Evolutionary conservation across 2,113 vertebrate species (phyloP).

Genomic region (Anhinga rufa): DNA sequence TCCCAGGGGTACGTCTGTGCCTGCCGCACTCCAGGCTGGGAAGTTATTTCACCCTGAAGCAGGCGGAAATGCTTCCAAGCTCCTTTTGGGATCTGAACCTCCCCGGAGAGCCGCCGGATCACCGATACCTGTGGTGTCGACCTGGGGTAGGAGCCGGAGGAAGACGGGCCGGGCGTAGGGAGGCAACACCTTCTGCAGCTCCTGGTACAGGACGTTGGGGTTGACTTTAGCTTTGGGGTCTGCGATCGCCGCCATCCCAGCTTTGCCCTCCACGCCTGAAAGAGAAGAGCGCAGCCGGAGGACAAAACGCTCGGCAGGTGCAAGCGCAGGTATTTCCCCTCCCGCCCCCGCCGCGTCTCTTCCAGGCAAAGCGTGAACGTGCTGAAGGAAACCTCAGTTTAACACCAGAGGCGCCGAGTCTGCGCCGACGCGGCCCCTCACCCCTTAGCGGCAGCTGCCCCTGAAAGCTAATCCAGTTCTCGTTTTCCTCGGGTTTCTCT

Average conservation of each 20-base stretch:
- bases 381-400: not conserved
- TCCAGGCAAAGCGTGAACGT: not conserved
- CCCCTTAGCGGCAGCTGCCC: not conserved
- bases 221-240: slow-evolving; percentile 70
- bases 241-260: slow-evolving; percentile 86
- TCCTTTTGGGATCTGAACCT: not conserved
- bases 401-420: not conserved
- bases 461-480: not conserved
- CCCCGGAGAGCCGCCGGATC: no score
- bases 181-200: slow-evolving; percentile 78
- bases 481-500: not conserved
- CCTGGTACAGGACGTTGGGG: slow-evolving; percentile 70
- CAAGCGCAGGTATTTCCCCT: not conserved
- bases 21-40: rapidly evolving
- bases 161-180: slow-evolving; percentile 86
- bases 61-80: rapidly evolving
- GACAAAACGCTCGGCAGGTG: not conserved
- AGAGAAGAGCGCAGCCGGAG: not conserved
- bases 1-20: no score
- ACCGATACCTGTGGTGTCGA: slow-evolving; percentile 85
- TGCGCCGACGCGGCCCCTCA: no score
- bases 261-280: slow-evolving; percentile 87
- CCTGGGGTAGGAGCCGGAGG: slow-evolving; percentile 79
- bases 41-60: not conserved
- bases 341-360: no score